Evolutionary conservation across 2,888 invertebrate species (phyloP), one percentile per base, ranked within the genome.

Genomic region (Drosophila helvetica): DNA sequence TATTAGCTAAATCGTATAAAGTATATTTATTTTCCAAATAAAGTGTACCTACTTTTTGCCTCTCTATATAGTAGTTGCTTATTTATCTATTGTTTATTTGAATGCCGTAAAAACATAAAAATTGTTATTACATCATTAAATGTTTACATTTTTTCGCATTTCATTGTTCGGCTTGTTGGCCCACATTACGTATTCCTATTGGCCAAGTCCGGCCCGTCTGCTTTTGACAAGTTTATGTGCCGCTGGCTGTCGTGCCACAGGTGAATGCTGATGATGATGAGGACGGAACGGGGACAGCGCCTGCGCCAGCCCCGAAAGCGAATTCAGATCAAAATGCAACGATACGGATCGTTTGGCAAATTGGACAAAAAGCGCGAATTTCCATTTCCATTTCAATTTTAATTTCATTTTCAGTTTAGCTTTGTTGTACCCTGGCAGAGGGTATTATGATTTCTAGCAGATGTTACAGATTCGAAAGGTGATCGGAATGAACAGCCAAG

Each of bases 341-440:
- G 82, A 84, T 85, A 84, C 64, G 79, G 77, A 75, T 72, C 73
- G 77, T 58, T 84, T 88, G 89, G 76, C 82, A 81, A 86, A 77
- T 84, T 83, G 82, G 62, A 38, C 76, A 70, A 46, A 62, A 56
- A 50, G 48, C 74, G 62, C 70, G 50, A 62, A 64, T 77, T 78
- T 38, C n/a, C 78, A 67, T 57, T 69, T 64, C 58, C 45, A 53
- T 70, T 50, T 72, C 54, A 68, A 64, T 77, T 78, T 62, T 62
- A 42, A 51, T 72, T 50, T 65, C 69, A 51, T 61, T 65, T 68
- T 60, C 48, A 38, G 63, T 48, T 55, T 46, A 25, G 27, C 22
- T 46, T 47, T 57, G 15, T 58, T 56, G 48, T 38, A n/a, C 38
- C 38, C 15, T 15, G 15, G 2, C 15, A 38, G 38, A 15, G 15